These are phyloP conservation scores for Ceriagrion tenellum DNA, from an alignment of 2,888 invertebrate genomes.

Conservation along the genomic window DNA sequence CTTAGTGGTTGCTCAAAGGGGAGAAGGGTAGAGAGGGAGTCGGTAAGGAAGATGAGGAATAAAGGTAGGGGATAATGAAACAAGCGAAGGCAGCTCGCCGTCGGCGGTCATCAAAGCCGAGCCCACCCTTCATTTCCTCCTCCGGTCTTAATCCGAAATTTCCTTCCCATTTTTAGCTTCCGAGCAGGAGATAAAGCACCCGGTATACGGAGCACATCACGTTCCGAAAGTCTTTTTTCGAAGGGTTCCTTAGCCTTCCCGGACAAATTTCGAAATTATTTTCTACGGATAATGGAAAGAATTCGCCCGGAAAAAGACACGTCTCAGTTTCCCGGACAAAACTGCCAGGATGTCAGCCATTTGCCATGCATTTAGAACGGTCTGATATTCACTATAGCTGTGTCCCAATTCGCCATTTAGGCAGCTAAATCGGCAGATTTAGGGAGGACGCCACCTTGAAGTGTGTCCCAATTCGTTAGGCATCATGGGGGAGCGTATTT, in stretches of 20 bases:
- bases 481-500: no score
- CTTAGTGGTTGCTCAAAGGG: background rate
- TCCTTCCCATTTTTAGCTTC: background rate
- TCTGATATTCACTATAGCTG: no score
- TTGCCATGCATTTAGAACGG: no score
- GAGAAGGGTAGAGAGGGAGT: background rate
- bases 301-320: no score
- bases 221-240: background rate
- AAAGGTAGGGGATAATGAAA: background rate
- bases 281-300: no score
- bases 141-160: background rate
- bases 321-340: no score
- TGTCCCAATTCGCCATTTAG: no score
- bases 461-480: no score
- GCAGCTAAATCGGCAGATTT: no score
- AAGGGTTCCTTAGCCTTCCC: background rate
- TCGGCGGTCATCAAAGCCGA: background rate
- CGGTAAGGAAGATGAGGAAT: background rate
- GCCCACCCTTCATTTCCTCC: background rate
- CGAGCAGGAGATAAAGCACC: background rate
- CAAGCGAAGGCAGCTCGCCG: background rate
- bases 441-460: no score
- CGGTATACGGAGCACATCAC: background rate
- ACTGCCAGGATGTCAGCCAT: no score
- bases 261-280: background rate